A percentile compares a stretch with the other conserved stretches of the same genome.
Conservation (phyloP, 2,888 invertebrate genomes). For the Megaustenia siamemsis region DNA sequence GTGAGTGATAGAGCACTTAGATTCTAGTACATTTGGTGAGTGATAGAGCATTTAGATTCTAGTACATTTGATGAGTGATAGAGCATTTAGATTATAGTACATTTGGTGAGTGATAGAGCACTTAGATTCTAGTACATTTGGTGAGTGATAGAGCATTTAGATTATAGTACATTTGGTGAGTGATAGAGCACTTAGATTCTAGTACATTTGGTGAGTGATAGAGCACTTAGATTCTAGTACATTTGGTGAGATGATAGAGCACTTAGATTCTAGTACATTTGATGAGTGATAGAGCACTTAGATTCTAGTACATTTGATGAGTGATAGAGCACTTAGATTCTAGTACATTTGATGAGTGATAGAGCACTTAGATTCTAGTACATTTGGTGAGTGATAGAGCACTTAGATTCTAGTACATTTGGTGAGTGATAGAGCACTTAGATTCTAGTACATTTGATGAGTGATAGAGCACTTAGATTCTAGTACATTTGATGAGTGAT, state of each 20-base stretch:
- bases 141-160: slow-evolving; percentile 96
- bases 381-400: slow-evolving; percentile 80
- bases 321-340: slow-evolving; percentile 56
- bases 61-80: too few species aligned
- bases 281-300: slow-evolving; percentile 97
- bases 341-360: too few species aligned
- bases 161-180: slow-evolving; percentile 80
- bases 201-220: too few species aligned
- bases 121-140: too few species aligned
- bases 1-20: slow-evolving; percentile 90
- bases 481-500: too few species aligned
- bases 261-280: too few species aligned
- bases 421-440: slow-evolving; percentile 97
- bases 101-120: slow-evolving; percentile 80
- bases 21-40: slow-evolving; percentile 80
- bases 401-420: too few species aligned
- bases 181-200: slow-evolving; percentile 35
- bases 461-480: slow-evolving; percentile 56
- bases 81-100: slow-evolving; percentile 86
- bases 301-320: slow-evolving; percentile 80
- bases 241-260: slow-evolving; percentile 80
- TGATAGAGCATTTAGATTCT: slow-evolving; percentile 34
- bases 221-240: slow-evolving; percentile 86
- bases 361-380: slow-evolving; percentile 86
- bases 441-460: slow-evolving; percentile 80